Base-by-base conservation (phyloP, 2,113 vertebrate species). In the Chauna torquata region DNA sequence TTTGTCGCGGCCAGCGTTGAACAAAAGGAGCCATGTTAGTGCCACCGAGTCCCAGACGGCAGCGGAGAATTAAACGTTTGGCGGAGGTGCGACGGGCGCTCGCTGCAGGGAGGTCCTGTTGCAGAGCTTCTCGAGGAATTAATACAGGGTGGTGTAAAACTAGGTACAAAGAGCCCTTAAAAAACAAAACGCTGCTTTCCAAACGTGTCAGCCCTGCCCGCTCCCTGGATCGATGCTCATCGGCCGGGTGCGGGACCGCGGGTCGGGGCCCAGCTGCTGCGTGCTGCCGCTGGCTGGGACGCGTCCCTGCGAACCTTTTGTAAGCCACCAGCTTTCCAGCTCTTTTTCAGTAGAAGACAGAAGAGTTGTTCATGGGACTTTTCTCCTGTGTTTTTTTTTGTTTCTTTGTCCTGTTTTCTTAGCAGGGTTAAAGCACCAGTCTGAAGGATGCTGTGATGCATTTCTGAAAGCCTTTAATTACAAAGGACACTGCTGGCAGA, bases 121-220 rank as follows among this genome's bases (percentile, higher is more conserved):
- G 68, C 44, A 11, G 8, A 42, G 11, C 32, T 61, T 49, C n/a
- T 55, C 1, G 1, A 3, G 13, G 50, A 49, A 55, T 74, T 44
- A 8, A 10, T 28, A 19, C 30, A 6, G 3, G 2, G 12, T 52
- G 32, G 6, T 44, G 14, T 27, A 16, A 68, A 61, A 22, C 18
- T 30, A 14, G 10, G 10, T n/a, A 25, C 16, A 25, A 27, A 12
- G 24, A 47, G 23, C 14, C 16, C 12, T 12, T 36, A 8, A 25
- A 47, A 66, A 65, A 24, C 12, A n/a, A n/a, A 9, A 11, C 12
- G 9, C 3, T 18, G 47, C 40, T 36, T 16, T 5, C 24, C 34
- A 18, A 8, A 68, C 19, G 17, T 8, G 6, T 45, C 24, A 52
- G 18, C 36, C 28, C 1, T 0, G 1, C 16, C 1, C 0, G 1